These are phyloP conservation scores for Zeus faber DNA, from an alignment of 2,113 vertebrate species.

Conservation along the genomic window DNA sequence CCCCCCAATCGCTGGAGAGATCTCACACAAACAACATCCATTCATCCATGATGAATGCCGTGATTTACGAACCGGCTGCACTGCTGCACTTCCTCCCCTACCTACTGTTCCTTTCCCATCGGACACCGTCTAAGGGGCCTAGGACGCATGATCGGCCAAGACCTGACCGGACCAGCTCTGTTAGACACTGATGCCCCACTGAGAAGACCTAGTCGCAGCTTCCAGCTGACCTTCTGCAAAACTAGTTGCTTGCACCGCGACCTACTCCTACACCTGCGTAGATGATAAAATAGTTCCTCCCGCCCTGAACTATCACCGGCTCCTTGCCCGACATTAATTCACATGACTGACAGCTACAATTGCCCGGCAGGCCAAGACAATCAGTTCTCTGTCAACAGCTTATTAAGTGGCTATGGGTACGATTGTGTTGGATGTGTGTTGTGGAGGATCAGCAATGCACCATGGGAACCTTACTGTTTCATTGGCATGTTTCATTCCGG, in stretches of 20 bases:
- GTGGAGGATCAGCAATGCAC: constrained; percentile 67
- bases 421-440: constrained; percentile 49
- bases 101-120: too few relatives aligned
- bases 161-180: too few relatives aligned
- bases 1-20: too few relatives aligned
- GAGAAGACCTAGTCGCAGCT: too few relatives aligned
- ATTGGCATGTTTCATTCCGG: constrained; percentile 20
- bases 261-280: constrained; percentile 45
- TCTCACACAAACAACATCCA: too few relatives aligned
- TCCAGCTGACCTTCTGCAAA: constrained; percentile 56
- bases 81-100: too few relatives aligned
- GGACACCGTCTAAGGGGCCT: too few relatives aligned
- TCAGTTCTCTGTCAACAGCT: constrained; percentile 50
- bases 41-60: too few relatives aligned
- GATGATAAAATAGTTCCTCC: constrained; percentile 61
- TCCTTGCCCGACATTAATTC: constrained; percentile 62
- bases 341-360: constrained; percentile 66
- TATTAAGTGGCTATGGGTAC: constrained; percentile 43
- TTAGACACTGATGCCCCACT: too few relatives aligned
- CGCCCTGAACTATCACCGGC: constrained; percentile 63
- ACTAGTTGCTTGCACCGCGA: constrained; percentile 61
- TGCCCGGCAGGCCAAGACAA: constrained; percentile 38
- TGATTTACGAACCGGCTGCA: too few relatives aligned
- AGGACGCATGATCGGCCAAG: too few relatives aligned
- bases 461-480: constrained; percentile 26